Conservation (phyloP, 2,113 vertebrate genomes). For the Struthio camelus region DNA sequence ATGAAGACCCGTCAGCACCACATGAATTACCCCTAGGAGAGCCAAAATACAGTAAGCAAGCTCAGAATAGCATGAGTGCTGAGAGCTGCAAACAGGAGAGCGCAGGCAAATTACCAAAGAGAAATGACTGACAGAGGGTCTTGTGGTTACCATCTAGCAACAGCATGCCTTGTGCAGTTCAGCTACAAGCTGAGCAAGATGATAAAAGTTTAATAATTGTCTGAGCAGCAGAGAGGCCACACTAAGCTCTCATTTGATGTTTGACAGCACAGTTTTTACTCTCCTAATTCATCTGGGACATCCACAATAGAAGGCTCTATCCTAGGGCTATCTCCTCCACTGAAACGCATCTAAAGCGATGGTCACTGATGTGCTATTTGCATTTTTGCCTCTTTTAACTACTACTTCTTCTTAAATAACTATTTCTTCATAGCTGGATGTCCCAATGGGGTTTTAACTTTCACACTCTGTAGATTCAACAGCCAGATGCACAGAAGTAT, state of each 20-base stretch:
- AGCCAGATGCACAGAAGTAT: background rate
- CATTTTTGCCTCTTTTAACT: background rate
- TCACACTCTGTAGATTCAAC: background rate
- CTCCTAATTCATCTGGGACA: background rate
- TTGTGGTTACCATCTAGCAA: background rate
- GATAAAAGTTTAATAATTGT: constrained; percentile 13
- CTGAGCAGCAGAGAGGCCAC: background rate
- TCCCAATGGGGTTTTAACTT: background rate
- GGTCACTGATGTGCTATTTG: background rate
- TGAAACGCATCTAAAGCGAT: background rate
- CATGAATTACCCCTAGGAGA: background rate
- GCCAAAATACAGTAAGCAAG: background rate
- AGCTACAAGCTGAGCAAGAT: constrained; percentile 2
- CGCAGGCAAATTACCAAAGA: background rate
- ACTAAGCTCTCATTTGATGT: background rate
- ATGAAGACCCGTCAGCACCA: background rate
- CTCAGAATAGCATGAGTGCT: background rate
- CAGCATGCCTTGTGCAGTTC: background rate
- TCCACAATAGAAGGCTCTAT: background rate
- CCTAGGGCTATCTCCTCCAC: background rate
- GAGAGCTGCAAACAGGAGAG: background rate
- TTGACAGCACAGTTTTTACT: background rate
- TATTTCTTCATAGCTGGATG: background rate
- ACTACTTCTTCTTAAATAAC: background rate
- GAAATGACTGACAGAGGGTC: background rate